These are phyloP conservation scores for Sclerurus mexicanus DNA, from an alignment of 2,113 vertebrate species.

Conservation along the genomic window DNA sequence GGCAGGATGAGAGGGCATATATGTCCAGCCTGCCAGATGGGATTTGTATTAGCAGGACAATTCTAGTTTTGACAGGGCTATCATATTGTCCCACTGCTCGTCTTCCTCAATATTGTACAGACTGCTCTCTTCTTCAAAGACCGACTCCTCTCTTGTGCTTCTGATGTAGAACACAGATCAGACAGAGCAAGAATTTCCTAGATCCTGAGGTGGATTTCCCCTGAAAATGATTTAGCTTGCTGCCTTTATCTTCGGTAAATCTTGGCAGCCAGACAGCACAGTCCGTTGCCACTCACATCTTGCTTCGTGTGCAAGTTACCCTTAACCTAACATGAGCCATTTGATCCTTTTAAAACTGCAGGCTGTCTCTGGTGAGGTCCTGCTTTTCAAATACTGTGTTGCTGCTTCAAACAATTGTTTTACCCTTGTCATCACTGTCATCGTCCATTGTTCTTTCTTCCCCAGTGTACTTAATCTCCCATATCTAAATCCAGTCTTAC, in stretches of 20 bases:
- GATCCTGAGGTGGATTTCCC: slow-evolving; percentile 9
- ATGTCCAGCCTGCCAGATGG: not conserved
- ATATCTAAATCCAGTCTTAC: not conserved
- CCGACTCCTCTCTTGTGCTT: not conserved
- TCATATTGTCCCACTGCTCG: not conserved
- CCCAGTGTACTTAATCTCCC: not conserved
- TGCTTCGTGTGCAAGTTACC: slow-evolving; percentile 41
- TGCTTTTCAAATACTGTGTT: not conserved
- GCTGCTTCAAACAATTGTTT: not conserved
- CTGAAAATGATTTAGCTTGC: slow-evolving; percentile 14
- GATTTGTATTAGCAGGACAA: slow-evolving; percentile 51
- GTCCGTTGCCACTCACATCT: not conserved
- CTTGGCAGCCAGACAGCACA: slow-evolving; percentile 29
- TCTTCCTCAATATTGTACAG: not conserved
- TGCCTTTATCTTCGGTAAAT: slow-evolving; percentile 46
- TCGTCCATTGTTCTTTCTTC: not conserved
- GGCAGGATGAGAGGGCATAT: not conserved
- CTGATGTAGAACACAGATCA: not conserved
- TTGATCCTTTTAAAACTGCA: slow-evolving; percentile 33
- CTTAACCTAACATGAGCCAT: slow-evolving; percentile 11
- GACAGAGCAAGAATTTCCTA: slow-evolving; percentile 9
- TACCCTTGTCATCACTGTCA: not conserved
- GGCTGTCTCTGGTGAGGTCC: not conserved
- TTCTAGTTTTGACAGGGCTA: slow-evolving; percentile 42
- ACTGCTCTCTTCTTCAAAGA: not conserved